Evolutionary conservation across 2,113 vertebrate species (phyloP).

Genomic region (Rhinichthys klamathensis): DNA sequence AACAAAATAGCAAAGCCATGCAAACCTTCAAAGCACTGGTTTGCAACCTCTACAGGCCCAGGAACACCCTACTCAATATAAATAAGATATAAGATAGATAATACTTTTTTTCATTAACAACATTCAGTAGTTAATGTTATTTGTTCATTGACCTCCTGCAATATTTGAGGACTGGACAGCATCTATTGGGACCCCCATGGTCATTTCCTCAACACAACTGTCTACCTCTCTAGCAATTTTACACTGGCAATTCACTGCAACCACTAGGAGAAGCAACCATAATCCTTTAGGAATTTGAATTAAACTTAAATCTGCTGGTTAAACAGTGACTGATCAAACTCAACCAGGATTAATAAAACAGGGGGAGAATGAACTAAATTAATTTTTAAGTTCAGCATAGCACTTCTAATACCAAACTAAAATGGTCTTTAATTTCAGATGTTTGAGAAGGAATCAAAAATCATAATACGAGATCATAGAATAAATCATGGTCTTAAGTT

Average conservation of each 20-base stretch:
- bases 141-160: background rate
- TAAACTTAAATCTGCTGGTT: conserved; percentile 27
- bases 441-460: conserved; percentile 33
- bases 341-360: background rate
- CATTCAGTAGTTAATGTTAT: background rate
- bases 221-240: background rate
- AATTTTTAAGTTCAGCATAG: conserved; percentile 7
- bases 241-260: background rate
- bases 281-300: conserved; percentile 8
- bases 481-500: conserved; percentile 3
- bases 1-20: background rate
- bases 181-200: background rate
- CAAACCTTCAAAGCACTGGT: background rate
- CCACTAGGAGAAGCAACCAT: background rate
- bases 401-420: conserved; percentile 19
- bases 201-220: background rate
- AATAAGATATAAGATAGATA: background rate
- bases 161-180: background rate
- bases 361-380: background rate
- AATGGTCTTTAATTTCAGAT: conserved; percentile 1
- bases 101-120: background rate
- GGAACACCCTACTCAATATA: background rate
- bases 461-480: conserved; percentile 17
- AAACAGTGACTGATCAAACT: conserved; percentile 23
- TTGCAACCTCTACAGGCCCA: background rate